These are phyloP conservation scores for Archilochus colubris DNA, from an alignment of 2,113 vertebrate genomes.

Conservation along the genomic window DNA sequence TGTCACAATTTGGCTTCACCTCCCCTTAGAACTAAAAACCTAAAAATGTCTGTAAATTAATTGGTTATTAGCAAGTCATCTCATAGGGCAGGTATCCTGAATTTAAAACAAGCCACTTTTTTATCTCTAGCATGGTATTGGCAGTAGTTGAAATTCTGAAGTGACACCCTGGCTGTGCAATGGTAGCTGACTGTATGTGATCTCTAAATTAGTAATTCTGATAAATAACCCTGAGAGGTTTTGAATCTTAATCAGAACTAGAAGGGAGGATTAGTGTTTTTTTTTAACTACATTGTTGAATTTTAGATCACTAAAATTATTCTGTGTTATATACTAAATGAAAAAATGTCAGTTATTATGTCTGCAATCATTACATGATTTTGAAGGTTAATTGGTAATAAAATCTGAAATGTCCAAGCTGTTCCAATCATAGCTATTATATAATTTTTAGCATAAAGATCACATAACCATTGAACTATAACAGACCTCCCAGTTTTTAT, in stretches of 20 bases:
- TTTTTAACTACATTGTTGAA: background rate
- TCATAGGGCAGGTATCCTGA: background rate
- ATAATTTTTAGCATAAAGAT: constrained; percentile 65
- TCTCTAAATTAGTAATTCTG: background rate
- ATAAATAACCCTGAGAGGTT: background rate
- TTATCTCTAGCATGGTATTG: background rate
- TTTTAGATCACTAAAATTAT: background rate
- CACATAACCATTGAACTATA: constrained; percentile 56
- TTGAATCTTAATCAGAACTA: background rate
- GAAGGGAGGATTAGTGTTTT: background rate
- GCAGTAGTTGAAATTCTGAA: background rate
- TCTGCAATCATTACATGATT: constrained; percentile 50
- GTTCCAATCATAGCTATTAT: constrained; percentile 46
- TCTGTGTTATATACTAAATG: background rate
- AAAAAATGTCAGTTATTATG: background rate
- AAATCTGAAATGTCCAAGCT: constrained; percentile 65
- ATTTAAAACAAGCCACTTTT: background rate
- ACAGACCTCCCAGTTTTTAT: constrained; percentile 44
- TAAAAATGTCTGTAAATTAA: background rate
- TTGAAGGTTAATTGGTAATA: constrained; percentile 69
- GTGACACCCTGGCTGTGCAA: background rate
- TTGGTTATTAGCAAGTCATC: background rate
- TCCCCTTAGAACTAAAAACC: background rate
- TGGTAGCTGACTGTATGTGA: background rate
- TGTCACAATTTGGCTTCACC: background rate